Evolutionary conservation across 2,113 vertebrate genomes (phyloP).

Genomic region (Poicephalus gulielmi): DNA sequence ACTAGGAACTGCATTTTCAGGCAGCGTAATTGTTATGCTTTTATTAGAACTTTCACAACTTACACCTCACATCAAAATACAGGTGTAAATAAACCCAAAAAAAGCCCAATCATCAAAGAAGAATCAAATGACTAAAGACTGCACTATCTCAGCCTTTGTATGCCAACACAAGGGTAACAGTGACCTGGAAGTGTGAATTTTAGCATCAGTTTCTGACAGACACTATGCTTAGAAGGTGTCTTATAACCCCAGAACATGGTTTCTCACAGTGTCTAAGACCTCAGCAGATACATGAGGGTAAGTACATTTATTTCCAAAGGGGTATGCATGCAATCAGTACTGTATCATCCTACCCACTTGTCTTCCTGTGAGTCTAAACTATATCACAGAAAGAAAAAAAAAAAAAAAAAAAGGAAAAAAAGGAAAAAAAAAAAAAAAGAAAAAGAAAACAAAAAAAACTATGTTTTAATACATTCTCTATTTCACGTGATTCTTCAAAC

Average conservation of each 20-base stretch:
- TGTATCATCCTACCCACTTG: neutral
- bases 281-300: neutral
- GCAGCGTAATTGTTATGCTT: neutral
- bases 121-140: neutral
- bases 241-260: neutral
- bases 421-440: too few species aligned
- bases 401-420: neutral
- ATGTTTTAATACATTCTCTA: neutral
- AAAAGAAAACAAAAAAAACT: neutral
- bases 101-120: neutral
- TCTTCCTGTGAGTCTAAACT: neutral
- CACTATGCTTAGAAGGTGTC: neutral
- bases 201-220: neutral
- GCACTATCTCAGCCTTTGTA: neutral
- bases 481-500: neutral
- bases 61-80: neutral
- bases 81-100: neutral
- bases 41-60: neutral
- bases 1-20: neutral
- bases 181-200: neutral
- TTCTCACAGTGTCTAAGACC: neutral
- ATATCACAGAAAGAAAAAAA: neutral
- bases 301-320: neutral
- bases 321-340: neutral
- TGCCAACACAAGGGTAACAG: fast-evolving